phyloP scores from a whole-genome alignment of 2,888 invertebrate species.

The Eutolmus rufibarbis region DNA sequence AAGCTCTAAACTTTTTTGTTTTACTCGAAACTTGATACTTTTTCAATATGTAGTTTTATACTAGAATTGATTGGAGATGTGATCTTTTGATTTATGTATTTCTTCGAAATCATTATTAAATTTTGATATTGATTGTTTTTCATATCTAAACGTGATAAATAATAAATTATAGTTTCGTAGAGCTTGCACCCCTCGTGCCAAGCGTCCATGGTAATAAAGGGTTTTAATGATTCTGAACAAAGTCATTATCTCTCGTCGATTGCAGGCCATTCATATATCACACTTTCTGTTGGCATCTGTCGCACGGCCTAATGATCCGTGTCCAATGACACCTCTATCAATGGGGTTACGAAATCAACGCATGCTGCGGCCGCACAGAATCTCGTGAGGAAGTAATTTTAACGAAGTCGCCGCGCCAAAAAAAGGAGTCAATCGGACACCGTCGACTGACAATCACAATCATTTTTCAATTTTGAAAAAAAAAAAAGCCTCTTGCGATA shows the following conservation, averaged over 20 bases:
- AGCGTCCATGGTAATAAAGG: neutral
- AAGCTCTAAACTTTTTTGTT: too few species aligned
- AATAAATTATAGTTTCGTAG: neutral
- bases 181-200: neutral
- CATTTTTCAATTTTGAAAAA: neutral
- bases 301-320: constrained; percentile 37
- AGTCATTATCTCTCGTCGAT: neutral
- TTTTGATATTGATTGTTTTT: neutral
- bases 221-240: neutral
- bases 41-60: neutral
- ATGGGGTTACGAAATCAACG: neutral
- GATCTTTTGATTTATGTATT: neutral
- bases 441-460: neutral
- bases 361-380: neutral
- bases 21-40: too few species aligned
- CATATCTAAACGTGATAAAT: neutral
- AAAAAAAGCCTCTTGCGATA: neutral
- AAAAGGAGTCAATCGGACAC: neutral
- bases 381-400: neutral
- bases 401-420: neutral
- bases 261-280: constrained; percentile 19
- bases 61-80: neutral
- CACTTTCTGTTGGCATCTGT: constrained; percentile 33
- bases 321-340: constrained; percentile 33
- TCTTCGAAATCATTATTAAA: neutral